Evolutionary conservation across 2,797 vertebrate species (phyloP), one percentile per base, ranked within the genome.

Genomic region (Xenentodon cancila): DNA sequence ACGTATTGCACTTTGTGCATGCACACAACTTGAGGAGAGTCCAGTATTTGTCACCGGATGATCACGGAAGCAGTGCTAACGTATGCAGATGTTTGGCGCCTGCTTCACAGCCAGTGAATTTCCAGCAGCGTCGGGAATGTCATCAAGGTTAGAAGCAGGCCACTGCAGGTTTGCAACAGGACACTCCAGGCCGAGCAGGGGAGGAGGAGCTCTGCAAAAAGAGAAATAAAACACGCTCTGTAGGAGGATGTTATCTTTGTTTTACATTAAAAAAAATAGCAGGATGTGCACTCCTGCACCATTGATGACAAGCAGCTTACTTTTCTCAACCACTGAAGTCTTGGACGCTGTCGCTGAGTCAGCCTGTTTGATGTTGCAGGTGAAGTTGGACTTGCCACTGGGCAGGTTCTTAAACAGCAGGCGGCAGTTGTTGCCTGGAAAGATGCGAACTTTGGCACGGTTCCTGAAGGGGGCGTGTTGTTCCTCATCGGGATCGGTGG

Each of bases 151-250:
- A 92, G 67, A 75, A 91, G 73, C 43, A 90, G 82, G 58, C 85
- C 82, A 60, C 82, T 86, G 80, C 86, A 84, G 72, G 78, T 84
- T 46, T 91, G 88, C 67, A 91, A 88, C 27, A 92, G 71, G 81
- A 88, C 64, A 88, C 89, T 90, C 79, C 80, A 86, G 1, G 85
- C 88, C 4, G 89, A 91, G 82, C 93, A 94, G 16, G 84, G 59
- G 4, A 62, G 64, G 71, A 91, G 86, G 51, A 89, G 86, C 79
- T 67, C 90, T 87, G 75, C 50, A 64, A 76, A 72, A 20, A 79
- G 61, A 71, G 68, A 51, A 58, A 63, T 34, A 63, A 58, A 60
- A 43, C 55, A 70, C 53, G 32, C 53, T 75, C 52, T 73, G 53
- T 52, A 54, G 32, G 52, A 58, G 9, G 45, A 64, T 32, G 46